phyloP scores from a whole-genome alignment of 2,797 vertebrate genomes.

The Betta splendens region DNA sequence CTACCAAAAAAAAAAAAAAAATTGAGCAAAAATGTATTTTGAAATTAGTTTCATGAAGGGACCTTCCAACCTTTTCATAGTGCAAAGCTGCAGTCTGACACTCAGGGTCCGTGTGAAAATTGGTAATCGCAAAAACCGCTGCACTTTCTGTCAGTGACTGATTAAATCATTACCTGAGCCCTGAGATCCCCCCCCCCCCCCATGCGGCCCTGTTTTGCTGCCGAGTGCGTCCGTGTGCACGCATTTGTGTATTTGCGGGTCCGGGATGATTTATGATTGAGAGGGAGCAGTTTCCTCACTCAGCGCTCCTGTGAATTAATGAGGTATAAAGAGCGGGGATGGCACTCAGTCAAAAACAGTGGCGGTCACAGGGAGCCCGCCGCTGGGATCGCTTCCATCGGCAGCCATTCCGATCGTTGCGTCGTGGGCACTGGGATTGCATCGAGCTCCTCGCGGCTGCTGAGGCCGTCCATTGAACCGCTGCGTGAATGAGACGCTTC shows the following conservation, averaged over 20 bases:
- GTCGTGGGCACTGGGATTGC: constrained; percentile 57
- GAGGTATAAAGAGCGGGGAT: constrained; percentile 82
- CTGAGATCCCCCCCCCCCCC: constrained; percentile 45
- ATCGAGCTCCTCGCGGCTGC: constrained; percentile 46
- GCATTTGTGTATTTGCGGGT: constrained; percentile 15
- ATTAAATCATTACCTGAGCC: constrained; percentile 81
- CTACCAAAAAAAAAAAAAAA: too few species aligned
- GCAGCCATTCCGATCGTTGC: constrained; percentile 60
- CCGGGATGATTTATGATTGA: constrained; percentile 76
- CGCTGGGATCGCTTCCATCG: constrained; percentile 50
- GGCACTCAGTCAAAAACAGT: constrained; percentile 74
- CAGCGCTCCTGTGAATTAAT: constrained; percentile 84
- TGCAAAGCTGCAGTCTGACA: neutral
- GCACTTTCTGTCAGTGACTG: constrained; percentile 81
- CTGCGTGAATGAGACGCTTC: constrained; percentile 55
- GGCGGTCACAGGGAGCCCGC: constrained; percentile 51
- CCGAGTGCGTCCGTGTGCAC: constrained; percentile 11
- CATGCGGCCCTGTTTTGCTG: constrained; percentile 51
- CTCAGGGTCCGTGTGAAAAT: constrained; percentile 47
- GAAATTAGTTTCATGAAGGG: too few species aligned
- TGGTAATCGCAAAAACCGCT: constrained; percentile 75
- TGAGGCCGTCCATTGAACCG: constrained; percentile 54
- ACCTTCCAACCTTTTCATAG: constrained; percentile 5
- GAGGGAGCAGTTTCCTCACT: constrained; percentile 79
- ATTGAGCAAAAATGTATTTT: too few species aligned